Conservation (phyloP, 2,888 invertebrate genomes). For the Byasa hedistus region DNA sequence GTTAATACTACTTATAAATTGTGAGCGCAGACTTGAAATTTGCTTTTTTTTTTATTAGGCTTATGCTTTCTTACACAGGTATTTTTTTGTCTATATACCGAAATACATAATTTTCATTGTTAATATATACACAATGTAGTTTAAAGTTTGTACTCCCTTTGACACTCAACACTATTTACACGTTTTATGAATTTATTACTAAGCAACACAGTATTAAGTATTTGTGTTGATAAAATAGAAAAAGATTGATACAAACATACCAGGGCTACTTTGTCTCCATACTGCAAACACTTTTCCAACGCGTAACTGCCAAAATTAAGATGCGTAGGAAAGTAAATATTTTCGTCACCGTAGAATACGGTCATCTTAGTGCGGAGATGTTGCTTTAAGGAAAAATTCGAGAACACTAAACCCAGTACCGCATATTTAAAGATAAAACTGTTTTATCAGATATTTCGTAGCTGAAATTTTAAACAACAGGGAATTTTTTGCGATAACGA, state of each 20-base stretch:
- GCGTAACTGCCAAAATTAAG: constrained; percentile 53
- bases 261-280: constrained; percentile 49
- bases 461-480: background rate
- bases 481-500: background rate
- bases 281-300: constrained; percentile 44
- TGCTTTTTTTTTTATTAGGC: background rate
- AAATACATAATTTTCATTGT: no score
- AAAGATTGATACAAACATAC: constrained; percentile 42
- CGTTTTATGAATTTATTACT: no score
- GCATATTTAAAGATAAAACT: background rate
- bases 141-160: no score
- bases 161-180: no score
- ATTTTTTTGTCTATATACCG: background rate
- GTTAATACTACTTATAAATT: constrained; percentile 23
- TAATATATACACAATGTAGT: no score
- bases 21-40: constrained; percentile 4
- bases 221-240: background rate
- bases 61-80: background rate
- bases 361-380: constrained; percentile 24
- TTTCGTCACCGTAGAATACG: constrained; percentile 46
- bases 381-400: background rate
- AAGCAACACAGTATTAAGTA: no score
- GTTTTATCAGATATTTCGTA: background rate
- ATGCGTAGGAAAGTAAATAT: constrained; percentile 48
- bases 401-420: background rate